A percentile compares a stretch with the other conserved stretches of the same genome.
Evolutionary conservation across 1,140 invertebrate species (phyloP).

Genomic region (Euura saliciscinereae): DNA sequence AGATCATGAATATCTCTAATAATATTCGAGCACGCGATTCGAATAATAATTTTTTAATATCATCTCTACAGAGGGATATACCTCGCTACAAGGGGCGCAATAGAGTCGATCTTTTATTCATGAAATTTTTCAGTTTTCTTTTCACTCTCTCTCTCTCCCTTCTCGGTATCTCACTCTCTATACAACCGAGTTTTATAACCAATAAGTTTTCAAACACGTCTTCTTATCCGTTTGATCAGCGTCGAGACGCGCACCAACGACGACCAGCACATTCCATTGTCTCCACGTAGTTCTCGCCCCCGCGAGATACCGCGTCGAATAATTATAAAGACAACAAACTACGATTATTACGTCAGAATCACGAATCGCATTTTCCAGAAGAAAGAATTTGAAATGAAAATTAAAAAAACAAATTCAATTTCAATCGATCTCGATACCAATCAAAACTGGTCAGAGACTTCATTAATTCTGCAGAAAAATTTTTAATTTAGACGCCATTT

Average conservation of each 20-base stretch:
- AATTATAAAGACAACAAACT: not conserved
- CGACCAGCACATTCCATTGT: not conserved
- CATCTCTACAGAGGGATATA: too few relatives aligned
- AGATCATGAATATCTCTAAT: not conserved
- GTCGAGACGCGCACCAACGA: not conserved
- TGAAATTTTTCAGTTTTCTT: constrained; percentile 7
- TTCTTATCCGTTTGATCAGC: constrained; percentile 7
- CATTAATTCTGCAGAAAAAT: too few relatives aligned
- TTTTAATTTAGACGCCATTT: too few relatives aligned
- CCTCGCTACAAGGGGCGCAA: too few relatives aligned
- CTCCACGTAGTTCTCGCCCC: not conserved
- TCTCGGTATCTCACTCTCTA: not conserved
- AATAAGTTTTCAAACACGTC: constrained; percentile 7
- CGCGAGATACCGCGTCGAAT: not conserved
- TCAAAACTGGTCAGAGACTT: too few relatives aligned
- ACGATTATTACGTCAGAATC: too few relatives aligned
- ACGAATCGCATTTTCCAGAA: too few relatives aligned
- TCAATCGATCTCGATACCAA: too few relatives aligned
- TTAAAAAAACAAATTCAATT: too few relatives aligned
- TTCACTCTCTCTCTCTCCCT: not conserved
- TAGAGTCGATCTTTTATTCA: constrained; percentile 1
- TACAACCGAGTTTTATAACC: not conserved
- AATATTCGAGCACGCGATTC: not conserved
- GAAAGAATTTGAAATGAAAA: too few relatives aligned
- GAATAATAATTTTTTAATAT: constrained; percentile 5